Conservation (phyloP, 2,113 vertebrate species). For the Poeciliopsis retropinna region DNA sequence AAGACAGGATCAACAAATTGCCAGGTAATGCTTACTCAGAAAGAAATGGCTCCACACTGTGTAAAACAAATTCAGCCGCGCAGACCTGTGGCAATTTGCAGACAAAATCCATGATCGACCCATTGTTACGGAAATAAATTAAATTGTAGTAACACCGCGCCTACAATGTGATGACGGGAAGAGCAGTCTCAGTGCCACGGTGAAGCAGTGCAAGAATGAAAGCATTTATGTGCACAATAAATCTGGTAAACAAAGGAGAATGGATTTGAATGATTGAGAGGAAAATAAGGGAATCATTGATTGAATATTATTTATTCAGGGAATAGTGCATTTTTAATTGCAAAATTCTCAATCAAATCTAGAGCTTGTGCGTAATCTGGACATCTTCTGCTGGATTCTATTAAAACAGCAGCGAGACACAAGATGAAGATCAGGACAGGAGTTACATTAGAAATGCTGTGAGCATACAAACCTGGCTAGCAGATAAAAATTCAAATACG, state of each 20-base stretch:
- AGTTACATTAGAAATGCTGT: conserved; percentile 56
- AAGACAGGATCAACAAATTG: conserved; percentile 53
- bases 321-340: conserved; percentile 31
- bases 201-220: conserved; percentile 29
- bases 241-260: conserved; percentile 43
- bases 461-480: conserved; percentile 43
- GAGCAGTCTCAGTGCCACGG: conserved; percentile 22
- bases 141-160: conserved; percentile 38
- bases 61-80: conserved; percentile 46
- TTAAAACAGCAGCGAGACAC: conserved; percentile 34
- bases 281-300: background rate
- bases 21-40: conserved; percentile 45
- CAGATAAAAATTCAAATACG: conserved; percentile 52
- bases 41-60: conserved; percentile 51
- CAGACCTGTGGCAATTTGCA: conserved; percentile 55
- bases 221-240: conserved; percentile 35
- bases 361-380: conserved; percentile 34
- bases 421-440: conserved; percentile 50
- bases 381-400: conserved; percentile 42
- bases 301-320: conserved; percentile 31
- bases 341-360: conserved; percentile 17
- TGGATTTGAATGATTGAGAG: background rate
- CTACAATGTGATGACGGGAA: conserved; percentile 54
- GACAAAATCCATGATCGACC: conserved; percentile 51
- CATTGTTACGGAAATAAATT: conserved; percentile 59